Conservation (phyloP, 2,888 invertebrate species). For the Scaptomyza tumidula region DNA sequence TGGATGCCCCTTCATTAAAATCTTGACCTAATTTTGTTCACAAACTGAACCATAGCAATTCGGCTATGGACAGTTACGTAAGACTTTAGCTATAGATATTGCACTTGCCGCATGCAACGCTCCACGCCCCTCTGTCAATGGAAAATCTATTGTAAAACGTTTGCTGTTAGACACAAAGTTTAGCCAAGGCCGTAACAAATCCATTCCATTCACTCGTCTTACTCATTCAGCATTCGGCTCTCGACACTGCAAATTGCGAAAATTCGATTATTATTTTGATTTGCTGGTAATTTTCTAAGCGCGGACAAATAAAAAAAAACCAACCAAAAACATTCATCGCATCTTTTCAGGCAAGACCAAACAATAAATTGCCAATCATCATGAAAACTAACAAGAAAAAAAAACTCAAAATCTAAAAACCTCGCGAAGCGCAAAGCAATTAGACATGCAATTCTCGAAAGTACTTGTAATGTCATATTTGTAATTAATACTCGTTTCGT, state of each 20-base stretch:
- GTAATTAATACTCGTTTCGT: conserved; percentile 68
- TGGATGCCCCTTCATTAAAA: conserved; percentile 37
- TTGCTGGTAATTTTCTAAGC: conserved; percentile 52
- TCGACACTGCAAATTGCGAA: conserved; percentile 46
- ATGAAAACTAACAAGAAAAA: conserved; percentile 53
- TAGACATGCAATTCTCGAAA: conserved; percentile 82
- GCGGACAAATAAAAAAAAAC: conserved; percentile 8
- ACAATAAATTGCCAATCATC: conserved; percentile 72
- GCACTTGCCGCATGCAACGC: conserved; percentile 14
- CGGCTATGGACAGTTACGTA: conserved; percentile 24
- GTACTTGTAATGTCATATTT: conserved; percentile 69
- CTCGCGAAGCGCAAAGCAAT: conserved; percentile 73
- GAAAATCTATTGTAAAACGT: conserved; percentile 36
- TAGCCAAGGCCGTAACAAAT: conserved; percentile 70
- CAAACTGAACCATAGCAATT: conserved; percentile 10
- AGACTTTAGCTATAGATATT: not conserved
- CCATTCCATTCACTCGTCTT: conserved; percentile 73
- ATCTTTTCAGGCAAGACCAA: conserved; percentile 55
- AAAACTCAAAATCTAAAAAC: conserved; percentile 38
- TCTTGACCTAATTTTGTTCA: conserved; percentile 53
- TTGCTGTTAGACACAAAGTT: conserved; percentile 32
- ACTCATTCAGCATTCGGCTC: conserved; percentile 30
- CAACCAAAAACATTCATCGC: conserved; percentile 39
- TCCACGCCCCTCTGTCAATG: not conserved
- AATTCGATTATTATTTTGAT: conserved; percentile 51